Conservation (phyloP, 2,888 invertebrate genomes). For the Tipula vernalis region DNA sequence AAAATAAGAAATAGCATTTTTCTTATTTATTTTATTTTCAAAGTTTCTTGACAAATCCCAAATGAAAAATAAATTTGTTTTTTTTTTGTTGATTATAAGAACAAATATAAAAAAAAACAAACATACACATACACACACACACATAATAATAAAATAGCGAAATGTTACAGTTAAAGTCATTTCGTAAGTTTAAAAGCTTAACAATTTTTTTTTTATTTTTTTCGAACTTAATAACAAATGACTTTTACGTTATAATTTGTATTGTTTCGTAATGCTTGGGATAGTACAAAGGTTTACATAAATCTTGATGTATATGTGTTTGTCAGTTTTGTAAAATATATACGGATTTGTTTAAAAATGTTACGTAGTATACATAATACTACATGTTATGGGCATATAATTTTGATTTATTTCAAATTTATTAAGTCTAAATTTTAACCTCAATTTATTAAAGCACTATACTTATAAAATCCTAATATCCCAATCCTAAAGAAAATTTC, state of each 20-base stretch:
- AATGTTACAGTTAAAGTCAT: background rate
- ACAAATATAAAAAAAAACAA: background rate
- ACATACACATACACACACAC: background rate
- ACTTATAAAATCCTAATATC: too few relatives aligned
- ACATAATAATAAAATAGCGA: background rate
- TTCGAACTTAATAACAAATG: background rate
- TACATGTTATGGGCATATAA: too few relatives aligned
- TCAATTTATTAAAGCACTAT: too few relatives aligned
- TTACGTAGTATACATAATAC: too few relatives aligned
- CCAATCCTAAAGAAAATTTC: too few relatives aligned
- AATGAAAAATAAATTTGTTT: background rate
- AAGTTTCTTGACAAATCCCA: slow-evolving; percentile 4
- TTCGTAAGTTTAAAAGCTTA: background rate
- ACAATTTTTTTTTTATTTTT: background rate
- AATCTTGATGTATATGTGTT: background rate
- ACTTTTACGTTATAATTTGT: slow-evolving; percentile 4
- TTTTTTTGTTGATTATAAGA: background rate
- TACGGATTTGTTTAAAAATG: too few relatives aligned
- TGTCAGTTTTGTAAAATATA: background rate
- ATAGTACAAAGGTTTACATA: background rate
- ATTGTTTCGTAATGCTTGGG: background rate
- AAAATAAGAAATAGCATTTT: slow-evolving; percentile 4
- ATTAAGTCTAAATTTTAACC: too few relatives aligned
- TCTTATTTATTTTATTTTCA: slow-evolving; percentile 4
- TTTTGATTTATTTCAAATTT: too few relatives aligned